Base-by-base conservation (phyloP, 2,888 invertebrate genomes). In the Rosalia funebris region DNA sequence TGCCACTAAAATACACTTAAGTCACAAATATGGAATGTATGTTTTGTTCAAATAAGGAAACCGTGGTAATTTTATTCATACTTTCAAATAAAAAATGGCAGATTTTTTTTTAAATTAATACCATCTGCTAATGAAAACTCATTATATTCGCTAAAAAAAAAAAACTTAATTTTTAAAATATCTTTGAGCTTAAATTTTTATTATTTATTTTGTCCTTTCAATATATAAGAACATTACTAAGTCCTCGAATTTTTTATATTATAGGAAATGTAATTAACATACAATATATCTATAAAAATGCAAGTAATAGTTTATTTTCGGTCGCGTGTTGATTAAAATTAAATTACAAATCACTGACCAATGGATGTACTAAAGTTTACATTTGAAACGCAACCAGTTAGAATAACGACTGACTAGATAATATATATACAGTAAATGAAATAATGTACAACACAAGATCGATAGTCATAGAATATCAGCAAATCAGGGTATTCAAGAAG, bases 1-100 rank as follows among this genome's bases (percentile, higher is more conserved):
- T 20, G 37, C 15, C 12, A 50, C 19, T 14, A 19, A 9, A 47
- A 54, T n/a, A 16, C 37, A 17, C 25, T 45, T 14, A 37, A 42
- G 36, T 34, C 17, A 46, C 41, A 48, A n/a, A 17, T 41, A 55
- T 60, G 60, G 60, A 60, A 60, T 60, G 60, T 57, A 50, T 25
- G 34, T 7, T 3, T 25, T 25, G 25, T 25, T 25, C 3, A 25
- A 25, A 25, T 25, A 25, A 5, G 3, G 25, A 25, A 25, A 25
- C 25, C 7, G n/a, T n/a, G n/a, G n/a, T n/a, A n/a, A n/a, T n/a
- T n/a, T n/a, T n/a, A n/a, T 25, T 25, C 25, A 25, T 25, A 25
- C 7, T 25, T 25, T 25, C 25, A 25, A 5, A 7, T 7, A 25
- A 25, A 25, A n/a, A n/a, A n/a, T n/a, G n/a, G n/a, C n/a, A n/a